These are phyloP conservation scores for Apamea epomidion DNA, from an alignment of 2,888 invertebrate genomes.

Conservation along the genomic window DNA sequence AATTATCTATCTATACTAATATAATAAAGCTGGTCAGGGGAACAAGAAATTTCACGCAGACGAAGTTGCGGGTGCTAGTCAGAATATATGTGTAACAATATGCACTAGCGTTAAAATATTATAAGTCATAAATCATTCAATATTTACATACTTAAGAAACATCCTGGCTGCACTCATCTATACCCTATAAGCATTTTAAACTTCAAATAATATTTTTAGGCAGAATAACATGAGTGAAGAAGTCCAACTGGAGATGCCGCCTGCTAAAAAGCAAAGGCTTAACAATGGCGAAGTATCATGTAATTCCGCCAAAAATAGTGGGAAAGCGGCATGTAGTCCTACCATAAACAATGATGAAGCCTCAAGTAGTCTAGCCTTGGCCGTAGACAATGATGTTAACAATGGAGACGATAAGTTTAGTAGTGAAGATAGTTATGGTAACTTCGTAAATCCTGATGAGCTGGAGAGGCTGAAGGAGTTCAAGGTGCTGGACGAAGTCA, in stretches of 20 bases:
- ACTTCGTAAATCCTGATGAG: constrained; percentile 79
- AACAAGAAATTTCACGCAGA: neutral
- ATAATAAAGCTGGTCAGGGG: neutral
- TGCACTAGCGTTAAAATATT: neutral
- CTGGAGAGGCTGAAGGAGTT: constrained; percentile 83
- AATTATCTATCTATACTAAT: neutral
- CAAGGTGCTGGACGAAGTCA: constrained; percentile 86
- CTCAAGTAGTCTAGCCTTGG: neutral
- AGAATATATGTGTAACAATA: neutral
- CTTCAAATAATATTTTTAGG: constrained; percentile 68
- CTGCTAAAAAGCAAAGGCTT: constrained; percentile 74
- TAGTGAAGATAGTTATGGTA: constrained; percentile 70
- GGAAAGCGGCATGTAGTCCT: neutral
- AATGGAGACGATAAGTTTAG: constrained; percentile 49
- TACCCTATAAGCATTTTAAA: constrained; percentile 53
- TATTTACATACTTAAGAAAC: neutral
- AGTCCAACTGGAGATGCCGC: constrained; percentile 66
- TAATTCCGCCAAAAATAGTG: neutral
- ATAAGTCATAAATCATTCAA: neutral
- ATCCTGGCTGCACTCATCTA: constrained; percentile 48
- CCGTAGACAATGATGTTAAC: constrained; percentile 60
- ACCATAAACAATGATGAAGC: neutral
- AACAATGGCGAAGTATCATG: constrained; percentile 45
- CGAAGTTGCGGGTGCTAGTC: neutral
- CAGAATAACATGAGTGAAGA: constrained; percentile 71